Conservation (phyloP, 1,140 invertebrate species). For the Dendroctonus valens region DNA sequence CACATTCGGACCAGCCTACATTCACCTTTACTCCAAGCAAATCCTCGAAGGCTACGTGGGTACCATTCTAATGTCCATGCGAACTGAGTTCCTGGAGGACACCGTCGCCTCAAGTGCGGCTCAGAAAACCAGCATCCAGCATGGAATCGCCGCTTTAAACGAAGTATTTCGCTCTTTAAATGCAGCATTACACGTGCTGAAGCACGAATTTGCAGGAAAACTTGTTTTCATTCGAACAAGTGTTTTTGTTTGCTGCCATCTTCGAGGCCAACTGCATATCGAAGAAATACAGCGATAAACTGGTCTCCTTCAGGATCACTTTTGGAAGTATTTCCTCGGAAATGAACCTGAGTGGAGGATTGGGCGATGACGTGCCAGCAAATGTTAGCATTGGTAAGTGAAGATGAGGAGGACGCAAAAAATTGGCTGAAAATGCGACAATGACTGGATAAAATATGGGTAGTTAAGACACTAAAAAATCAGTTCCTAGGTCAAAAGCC, state of each 20-base stretch:
- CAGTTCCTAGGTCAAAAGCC: constrained; percentile 14
- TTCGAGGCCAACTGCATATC: constrained; percentile 41
- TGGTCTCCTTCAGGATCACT: constrained; percentile 40
- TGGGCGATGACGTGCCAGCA: neutral
- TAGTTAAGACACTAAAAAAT: too few species aligned
- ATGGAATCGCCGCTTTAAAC: constrained; percentile 1
- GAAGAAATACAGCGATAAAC: constrained; percentile 39
- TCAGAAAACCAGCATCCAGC: constrained; percentile 16
- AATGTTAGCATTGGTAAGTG: constrained; percentile 30
- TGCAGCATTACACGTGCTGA: too few species aligned
- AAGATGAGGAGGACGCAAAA: neutral
- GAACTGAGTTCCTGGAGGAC: constrained; percentile 54
- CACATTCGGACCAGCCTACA: constrained; percentile 70
- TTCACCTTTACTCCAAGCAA: constrained; percentile 64
- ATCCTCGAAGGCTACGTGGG: constrained; percentile 59
- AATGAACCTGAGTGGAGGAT: constrained; percentile 1
- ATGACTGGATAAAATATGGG: too few species aligned
- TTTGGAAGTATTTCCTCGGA: constrained; percentile 33
- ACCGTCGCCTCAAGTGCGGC: constrained; percentile 6
- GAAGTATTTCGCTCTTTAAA: neutral
- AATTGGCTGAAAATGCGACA: too few species aligned
- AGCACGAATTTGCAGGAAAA: constrained; percentile 2
- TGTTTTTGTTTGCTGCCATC: constrained; percentile 41
- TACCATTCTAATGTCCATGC: constrained; percentile 57
- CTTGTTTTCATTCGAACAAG: constrained; percentile 33